Evolutionary conservation across 2,888 invertebrate species (phyloP).

Genomic region (Bruchidius siliquastri): DNA sequence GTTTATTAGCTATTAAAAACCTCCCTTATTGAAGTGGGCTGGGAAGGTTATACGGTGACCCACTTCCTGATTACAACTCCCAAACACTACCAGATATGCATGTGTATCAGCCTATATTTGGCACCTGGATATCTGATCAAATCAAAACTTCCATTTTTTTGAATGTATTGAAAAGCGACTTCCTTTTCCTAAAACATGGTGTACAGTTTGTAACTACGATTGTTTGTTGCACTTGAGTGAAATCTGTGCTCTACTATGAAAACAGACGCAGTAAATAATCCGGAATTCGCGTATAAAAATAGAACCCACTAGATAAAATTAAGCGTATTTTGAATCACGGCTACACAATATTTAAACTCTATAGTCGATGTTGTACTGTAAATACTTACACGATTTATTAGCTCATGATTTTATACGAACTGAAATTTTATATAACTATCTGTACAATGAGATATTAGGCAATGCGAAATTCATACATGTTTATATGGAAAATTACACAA

Average conservation of each 20-base stretch:
- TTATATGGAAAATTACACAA: not conserved
- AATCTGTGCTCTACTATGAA: not conserved
- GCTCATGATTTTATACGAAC: not conserved
- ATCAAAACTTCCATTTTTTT: no score
- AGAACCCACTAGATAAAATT: not conserved
- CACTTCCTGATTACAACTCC: no score
- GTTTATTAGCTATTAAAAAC: no score
- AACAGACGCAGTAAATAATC: not conserved
- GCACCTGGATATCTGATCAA: no score
- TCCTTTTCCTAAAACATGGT: not conserved
- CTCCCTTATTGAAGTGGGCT: no score
- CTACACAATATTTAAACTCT: not conserved
- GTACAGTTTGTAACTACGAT: not conserved
- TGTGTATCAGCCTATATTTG: no score
- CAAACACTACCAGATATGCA: no score
- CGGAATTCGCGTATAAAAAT: not conserved
- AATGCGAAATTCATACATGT: not conserved
- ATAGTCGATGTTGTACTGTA: not conserved
- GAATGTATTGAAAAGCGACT: no score
- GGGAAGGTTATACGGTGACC: no score
- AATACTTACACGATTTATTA: not conserved
- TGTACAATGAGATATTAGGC: not conserved
- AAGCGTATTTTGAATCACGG: not conserved
- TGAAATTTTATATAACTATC: not conserved
- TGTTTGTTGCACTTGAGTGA: not conserved